A percentile compares a stretch with the other conserved stretches of the same genome.
Conservation (phyloP, 2,113 vertebrate genomes). For the Maccullochella peelii region DNA sequence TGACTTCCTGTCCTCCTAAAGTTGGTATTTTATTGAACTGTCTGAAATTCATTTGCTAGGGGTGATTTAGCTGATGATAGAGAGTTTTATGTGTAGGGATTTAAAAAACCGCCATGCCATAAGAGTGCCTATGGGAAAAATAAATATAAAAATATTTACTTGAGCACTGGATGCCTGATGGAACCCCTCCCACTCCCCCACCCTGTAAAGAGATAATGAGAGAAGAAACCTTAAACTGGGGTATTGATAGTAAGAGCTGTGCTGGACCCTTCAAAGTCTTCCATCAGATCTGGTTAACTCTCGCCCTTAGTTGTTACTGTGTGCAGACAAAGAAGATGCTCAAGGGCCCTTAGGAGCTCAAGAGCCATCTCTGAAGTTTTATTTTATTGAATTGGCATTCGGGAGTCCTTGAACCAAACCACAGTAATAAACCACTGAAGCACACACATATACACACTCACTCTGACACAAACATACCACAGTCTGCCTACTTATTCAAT, state of each 20-base stretch:
- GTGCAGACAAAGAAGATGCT: conserved; percentile 42
- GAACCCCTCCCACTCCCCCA: neutral
- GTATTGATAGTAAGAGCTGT: conserved; percentile 28
- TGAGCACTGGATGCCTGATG: neutral
- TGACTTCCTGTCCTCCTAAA: neutral
- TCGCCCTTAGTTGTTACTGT: conserved; percentile 33
- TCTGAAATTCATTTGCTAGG: neutral
- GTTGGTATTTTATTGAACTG: neutral
- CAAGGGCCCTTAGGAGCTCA: conserved; percentile 49
- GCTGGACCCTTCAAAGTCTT: conserved; percentile 22
- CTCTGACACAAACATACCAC: conserved; percentile 54
- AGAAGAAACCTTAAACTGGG: conserved; percentile 16
- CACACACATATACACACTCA: conserved; percentile 19
- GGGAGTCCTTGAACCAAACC: conserved; percentile 59
- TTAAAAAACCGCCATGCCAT: neutral
- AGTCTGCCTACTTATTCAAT: conserved; percentile 61
- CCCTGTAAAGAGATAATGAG: conserved; percentile 26
- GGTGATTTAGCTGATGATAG: neutral
- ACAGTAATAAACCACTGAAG: conserved; percentile 58
- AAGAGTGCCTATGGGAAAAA: neutral
- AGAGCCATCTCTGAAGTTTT: conserved; percentile 57
- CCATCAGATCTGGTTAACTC: conserved; percentile 52
- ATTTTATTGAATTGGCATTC: conserved; percentile 64
- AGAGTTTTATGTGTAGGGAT: neutral
- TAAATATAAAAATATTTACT: neutral